These are phyloP conservation scores for Caenorhabditis plicata DNA, from an alignment of 2,888 invertebrate species.

Conservation along the genomic window DNA sequence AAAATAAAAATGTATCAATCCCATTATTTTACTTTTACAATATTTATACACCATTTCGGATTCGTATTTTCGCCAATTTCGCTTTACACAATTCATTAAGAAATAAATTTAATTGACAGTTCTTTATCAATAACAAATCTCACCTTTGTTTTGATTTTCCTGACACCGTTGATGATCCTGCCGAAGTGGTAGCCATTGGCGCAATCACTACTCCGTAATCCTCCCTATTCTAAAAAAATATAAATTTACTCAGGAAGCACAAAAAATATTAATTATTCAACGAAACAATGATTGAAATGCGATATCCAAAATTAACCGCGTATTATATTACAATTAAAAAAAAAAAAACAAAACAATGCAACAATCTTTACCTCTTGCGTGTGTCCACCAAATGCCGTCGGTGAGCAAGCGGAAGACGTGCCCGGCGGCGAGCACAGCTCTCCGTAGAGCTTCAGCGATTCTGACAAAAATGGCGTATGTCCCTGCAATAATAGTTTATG, in stretches of 20 bases:
- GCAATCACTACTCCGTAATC: conserved; percentile 44
- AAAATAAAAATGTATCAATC: too few relatives aligned
- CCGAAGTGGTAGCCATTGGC: conserved; percentile 10
- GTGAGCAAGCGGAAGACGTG: conserved; percentile 17
- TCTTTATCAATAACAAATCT: too few relatives aligned
- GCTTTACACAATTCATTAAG: too few relatives aligned
- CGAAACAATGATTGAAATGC: background rate
- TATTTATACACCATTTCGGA: too few relatives aligned
- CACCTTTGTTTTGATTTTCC: too few relatives aligned
- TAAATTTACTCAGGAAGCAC: background rate
- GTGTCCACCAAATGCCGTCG: conserved; percentile 36
- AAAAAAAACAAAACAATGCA: conserved; percentile 9
- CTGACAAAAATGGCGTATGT: conserved; percentile 50
- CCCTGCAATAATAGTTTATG: conserved; percentile 34
- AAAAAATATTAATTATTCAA: background rate
- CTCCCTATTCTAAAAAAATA: conserved; percentile 28
- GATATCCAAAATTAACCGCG: too few relatives aligned
- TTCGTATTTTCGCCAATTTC: too few relatives aligned
- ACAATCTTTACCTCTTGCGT: conserved; percentile 29
- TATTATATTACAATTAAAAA: too few relatives aligned
- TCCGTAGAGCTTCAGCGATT: conserved; percentile 44
- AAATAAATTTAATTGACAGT: too few relatives aligned
- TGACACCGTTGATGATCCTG: too few relatives aligned
- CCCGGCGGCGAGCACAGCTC: conserved; percentile 45
- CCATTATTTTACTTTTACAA: too few relatives aligned